Percentiles rank a stretch among this genome's conserved stretches.
Conservation (phyloP, 2,113 vertebrate genomes). For the Scomber japonicus region DNA sequence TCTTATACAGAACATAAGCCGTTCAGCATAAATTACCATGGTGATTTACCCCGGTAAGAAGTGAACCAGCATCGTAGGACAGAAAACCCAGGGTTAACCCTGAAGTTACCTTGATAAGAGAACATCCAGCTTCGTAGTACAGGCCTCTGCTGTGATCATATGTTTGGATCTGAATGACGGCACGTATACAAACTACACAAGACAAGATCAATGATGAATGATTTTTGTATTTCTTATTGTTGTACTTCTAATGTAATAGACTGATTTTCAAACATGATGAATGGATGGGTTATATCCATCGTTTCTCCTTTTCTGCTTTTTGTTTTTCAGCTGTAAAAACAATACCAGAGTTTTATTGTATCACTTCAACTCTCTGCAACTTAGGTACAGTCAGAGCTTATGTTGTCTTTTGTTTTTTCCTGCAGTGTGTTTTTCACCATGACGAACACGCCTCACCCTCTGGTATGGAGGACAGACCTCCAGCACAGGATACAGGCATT, state of each 20-base stretch:
- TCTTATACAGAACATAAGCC: no score
- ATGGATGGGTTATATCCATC: not conserved
- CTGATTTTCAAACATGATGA: not conserved
- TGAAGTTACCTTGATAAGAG: no score
- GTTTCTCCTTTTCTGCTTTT: not conserved
- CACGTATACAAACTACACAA: not conserved
- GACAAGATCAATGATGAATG: no score
- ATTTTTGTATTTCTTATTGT: not conserved
- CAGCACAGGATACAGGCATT: constrained; percentile 21
- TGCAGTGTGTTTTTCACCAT: constrained; percentile 26
- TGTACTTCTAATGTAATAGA: not conserved
- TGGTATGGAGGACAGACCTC: constrained; percentile 22
- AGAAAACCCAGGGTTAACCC: no score
- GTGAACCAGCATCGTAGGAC: no score
- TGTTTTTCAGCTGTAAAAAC: not conserved
- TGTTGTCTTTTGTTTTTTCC: constrained; percentile 24
- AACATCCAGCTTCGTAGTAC: no score
- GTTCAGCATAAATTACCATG: no score
- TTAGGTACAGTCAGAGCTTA: not conserved
- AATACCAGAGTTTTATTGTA: not conserved
- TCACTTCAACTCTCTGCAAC: not conserved
- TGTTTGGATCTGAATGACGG: not conserved
- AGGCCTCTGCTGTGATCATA: no score
- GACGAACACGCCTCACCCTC: constrained; percentile 3
- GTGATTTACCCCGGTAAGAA: no score